Percentiles rank a stretch among this genome's conserved stretches.
phyloP scores from a whole-genome alignment of 64 coral and sea anemone genomes.

The Cladopsammia gracilis region DNA sequence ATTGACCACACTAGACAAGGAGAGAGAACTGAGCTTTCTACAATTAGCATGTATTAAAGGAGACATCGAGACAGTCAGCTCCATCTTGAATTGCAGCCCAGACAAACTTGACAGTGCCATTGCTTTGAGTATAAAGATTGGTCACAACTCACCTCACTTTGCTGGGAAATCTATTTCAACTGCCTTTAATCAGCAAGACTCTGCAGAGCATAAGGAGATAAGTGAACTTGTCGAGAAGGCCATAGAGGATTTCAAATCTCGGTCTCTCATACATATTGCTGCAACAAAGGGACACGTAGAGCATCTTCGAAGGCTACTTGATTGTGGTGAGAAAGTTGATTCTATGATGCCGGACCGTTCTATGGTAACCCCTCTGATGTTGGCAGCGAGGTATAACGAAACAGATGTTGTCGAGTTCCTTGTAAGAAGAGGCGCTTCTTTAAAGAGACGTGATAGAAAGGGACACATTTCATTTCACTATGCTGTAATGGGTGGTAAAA shows the following conservation, averaged over 20 bases:
- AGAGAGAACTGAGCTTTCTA: slow-evolving; percentile 54
- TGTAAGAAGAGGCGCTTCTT: no score
- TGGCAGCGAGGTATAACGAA: slow-evolving; percentile 66
- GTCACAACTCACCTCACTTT: neutral
- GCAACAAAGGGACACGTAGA: slow-evolving; percentile 34
- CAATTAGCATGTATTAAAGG: slow-evolving; percentile 71
- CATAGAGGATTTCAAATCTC: slow-evolving; percentile 1
- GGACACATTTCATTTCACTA: no score
- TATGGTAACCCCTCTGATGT: slow-evolving; percentile 57
- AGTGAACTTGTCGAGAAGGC: neutral
- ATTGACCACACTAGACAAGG: neutral
- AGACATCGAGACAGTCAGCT: slow-evolving; percentile 44
- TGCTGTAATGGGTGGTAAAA: no score
- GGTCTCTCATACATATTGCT: slow-evolving; percentile 47
- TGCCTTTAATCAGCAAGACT: slow-evolving; percentile 8
- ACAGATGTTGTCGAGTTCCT: no score
- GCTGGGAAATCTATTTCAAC: slow-evolving; percentile 3
- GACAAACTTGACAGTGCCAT: no score
- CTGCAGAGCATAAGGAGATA: slow-evolving; percentile 1
- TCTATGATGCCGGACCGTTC: neutral
- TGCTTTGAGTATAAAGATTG: slow-evolving; percentile 38
- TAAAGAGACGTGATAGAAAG: no score
- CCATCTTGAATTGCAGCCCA: slow-evolving; percentile 59
- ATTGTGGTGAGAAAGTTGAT: slow-evolving; percentile 34
- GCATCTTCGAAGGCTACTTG: slow-evolving; percentile 29